These are phyloP conservation scores for Rhadinocentrus ornatus DNA, from an alignment of 2,797 vertebrate genomes.

Conservation along the genomic window DNA sequence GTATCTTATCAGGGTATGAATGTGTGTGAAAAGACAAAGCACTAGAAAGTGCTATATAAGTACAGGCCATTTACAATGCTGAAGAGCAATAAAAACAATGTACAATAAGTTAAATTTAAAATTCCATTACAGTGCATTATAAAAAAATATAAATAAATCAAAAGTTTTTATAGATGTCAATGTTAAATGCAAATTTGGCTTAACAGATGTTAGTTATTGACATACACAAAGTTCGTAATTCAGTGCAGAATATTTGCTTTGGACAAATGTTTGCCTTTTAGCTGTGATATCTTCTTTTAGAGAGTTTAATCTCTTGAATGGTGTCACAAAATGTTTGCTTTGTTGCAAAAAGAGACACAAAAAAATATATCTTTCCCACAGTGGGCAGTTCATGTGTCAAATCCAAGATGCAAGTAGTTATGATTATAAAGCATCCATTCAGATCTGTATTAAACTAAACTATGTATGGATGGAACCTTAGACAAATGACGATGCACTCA, in stretches of 20 bases:
- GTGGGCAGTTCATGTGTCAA: not conserved
- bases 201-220: too few species aligned
- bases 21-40: too few species aligned
- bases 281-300: not conserved
- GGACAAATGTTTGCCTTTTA: not conserved
- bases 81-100: not conserved
- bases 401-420: not conserved
- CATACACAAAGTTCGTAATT: too few species aligned
- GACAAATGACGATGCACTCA: conserved; percentile 1
- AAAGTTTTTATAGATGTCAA: too few species aligned
- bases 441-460: not conserved
- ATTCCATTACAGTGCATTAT: too few species aligned
- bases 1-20: too few species aligned
- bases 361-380: not conserved
- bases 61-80: too few species aligned
- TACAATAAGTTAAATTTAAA: too few species aligned
- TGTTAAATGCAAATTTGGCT: too few species aligned
- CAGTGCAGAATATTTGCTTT: too few species aligned
- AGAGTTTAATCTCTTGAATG: not conserved
- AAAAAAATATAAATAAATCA: too few species aligned
- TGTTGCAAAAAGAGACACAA: not conserved
- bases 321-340: not conserved
- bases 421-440: not conserved
- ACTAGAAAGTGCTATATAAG: too few species aligned
- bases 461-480: not conserved